Evolutionary conservation across 2,888 invertebrate species (phyloP), one percentile per base, ranked within the genome.

Genomic region (Yponomeuta evonymella): DNA sequence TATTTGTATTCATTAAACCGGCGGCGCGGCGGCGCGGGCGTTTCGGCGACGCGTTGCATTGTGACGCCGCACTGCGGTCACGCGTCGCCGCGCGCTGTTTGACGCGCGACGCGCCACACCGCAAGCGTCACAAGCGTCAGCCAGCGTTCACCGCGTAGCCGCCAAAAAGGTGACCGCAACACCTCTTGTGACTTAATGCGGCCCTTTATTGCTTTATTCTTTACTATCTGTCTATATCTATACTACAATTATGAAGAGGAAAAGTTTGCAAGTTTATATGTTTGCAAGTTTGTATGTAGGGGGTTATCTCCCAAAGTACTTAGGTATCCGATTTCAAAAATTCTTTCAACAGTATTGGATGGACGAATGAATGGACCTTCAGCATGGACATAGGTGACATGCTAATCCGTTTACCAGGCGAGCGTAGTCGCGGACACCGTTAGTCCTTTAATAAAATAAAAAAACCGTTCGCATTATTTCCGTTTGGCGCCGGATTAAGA

Each of bases 1-100:
- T 78, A 80, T 80, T 82, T 81, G 80, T 81, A 81, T 85, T 87
- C 86, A 87, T 88, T 88, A 88, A 84, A 81, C 76, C 79, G 78
- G 33, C 67, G 72, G 62, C 63, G 72, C n/a, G n/a, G 78, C 80
- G 80, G 83, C 83, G 80, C 8, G 43, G 43, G 6, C 65, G 72
- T 70, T 68, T 43, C 63, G 72, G 78, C 80, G 81, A 83, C 83
- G 80, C 43, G 43, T 43, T 8, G 43, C 1, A 43, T 79, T 79
- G 81, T 80, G 81, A 81, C 82, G 81, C 81, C 82, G 79, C 43
- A 8, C 43, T 6, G 81, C 81, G 81, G 73, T 73, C 70, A 71
- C 73, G 15, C 67, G 51, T 30, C 69, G 58, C 30, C 29, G 70
- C 70, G 36, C 48, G 48, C 63, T 11, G 43, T 51, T n/a, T 15